These are phyloP conservation scores for Agrotis clavis DNA, from an alignment of 2,888 invertebrate genomes.

Conservation along the genomic window DNA sequence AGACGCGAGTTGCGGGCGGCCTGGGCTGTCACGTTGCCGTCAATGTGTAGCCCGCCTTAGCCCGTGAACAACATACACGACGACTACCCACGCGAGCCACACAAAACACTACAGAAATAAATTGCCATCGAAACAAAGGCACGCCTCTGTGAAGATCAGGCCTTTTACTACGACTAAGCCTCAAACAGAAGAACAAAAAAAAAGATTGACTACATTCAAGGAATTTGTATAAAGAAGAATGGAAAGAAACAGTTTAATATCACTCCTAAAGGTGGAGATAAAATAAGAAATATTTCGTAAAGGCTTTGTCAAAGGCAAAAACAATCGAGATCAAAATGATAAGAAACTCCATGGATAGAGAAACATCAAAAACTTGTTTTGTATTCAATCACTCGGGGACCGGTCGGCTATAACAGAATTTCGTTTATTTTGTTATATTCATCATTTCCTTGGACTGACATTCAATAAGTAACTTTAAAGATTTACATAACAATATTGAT, in stretches of 20 bases:
- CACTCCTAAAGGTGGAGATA: constrained; percentile 47
- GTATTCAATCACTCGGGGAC: constrained; percentile 65
- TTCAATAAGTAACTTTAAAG: constrained; percentile 47
- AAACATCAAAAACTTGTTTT: constrained; percentile 70
- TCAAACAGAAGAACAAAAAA: constrained; percentile 53
- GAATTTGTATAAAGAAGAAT: constrained; percentile 62
- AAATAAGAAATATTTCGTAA: constrained; percentile 56
- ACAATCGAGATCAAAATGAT: constrained; percentile 68
- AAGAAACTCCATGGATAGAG: constrained; percentile 62
- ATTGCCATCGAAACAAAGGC: constrained; percentile 75
- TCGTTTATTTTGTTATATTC: constrained; percentile 63
- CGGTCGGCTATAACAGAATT: constrained; percentile 61
- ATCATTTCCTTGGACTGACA: constrained; percentile 61
- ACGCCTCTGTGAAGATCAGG: constrained; percentile 66
- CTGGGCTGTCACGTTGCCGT: constrained; percentile 52
- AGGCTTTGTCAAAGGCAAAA: constrained; percentile 61
- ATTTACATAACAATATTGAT: constrained; percentile 50
- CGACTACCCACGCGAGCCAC: constrained; percentile 62
- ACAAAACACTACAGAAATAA: constrained; percentile 70
- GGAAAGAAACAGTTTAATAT: constrained; percentile 57
- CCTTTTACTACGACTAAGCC: constrained; percentile 63
- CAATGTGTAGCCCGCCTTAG: constrained; percentile 57
- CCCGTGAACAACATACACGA: constrained; percentile 35
- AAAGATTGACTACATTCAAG: constrained; percentile 59
- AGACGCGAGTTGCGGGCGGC: constrained; percentile 18